Evolutionary conservation across 2,113 vertebrate genomes (phyloP).

Genomic region (Equus przewalskii): DNA sequence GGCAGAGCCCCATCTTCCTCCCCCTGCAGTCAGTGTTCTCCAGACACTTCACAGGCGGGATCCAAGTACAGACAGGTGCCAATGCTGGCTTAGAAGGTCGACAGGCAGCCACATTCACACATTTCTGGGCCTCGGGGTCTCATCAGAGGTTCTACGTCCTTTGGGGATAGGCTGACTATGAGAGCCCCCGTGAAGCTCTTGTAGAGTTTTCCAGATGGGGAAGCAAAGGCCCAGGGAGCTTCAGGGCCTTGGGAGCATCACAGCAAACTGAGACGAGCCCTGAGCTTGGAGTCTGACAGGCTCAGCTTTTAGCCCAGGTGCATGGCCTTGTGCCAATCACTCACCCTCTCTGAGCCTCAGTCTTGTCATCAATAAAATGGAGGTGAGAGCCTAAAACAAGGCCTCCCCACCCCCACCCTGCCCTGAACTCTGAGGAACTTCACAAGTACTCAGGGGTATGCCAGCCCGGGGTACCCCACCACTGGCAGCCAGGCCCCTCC

Average conservation of each 20-base stretch:
- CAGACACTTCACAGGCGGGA: no score
- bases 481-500: background rate
- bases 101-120: background rate
- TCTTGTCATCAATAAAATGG: background rate
- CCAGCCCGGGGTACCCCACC: fast-evolving
- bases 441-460: background rate
- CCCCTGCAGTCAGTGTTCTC: background rate
- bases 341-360: background rate
- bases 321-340: fast-evolving
- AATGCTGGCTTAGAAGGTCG: fast-evolving
- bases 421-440: background rate
- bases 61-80: background rate
- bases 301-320: background rate
- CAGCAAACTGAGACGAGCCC: background rate
- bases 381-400: background rate
- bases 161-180: background rate
- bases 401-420: background rate
- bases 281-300: background rate
- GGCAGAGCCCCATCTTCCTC: no score
- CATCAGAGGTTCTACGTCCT: background rate
- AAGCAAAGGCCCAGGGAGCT: background rate
- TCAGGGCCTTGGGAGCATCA: background rate
- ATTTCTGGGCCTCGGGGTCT: background rate
- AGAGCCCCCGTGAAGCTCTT: fast-evolving
- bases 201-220: background rate